Evolutionary conservation across 2,797 vertebrate species (phyloP), one percentile per base, ranked within the genome.

Genomic region (Megalops cyprinoides): DNA sequence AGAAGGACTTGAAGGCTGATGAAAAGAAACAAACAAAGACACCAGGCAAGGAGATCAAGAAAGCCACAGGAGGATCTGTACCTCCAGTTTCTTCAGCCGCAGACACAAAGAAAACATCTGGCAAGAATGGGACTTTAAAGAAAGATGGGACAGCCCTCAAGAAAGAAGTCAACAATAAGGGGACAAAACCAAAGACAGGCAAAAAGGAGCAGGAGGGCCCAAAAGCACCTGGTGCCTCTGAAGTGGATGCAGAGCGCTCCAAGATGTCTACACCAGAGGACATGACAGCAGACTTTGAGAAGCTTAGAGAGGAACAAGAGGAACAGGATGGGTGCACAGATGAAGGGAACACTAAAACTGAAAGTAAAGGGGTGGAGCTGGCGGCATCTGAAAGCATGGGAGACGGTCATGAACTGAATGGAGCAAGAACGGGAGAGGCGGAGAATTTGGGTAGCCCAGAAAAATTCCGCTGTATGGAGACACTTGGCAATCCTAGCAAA

Each of bases 221-320:
- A 48, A 92, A 85, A 60, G 14, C 55, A 1, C 88, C 86, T 20
- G n/a, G 39, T 34, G 60, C 73, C 39, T 51, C 67, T 14, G 90
- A 83, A 0, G 90, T 89, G 0, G 58, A 78, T 0, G 84, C 80
- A 0, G 87, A 91, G 73, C 85, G 85, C 78, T 96, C 95, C 48
- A 94, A 93, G 37, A 89, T 89, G 53, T 92, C 92, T 0, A 95
- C 94, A 46, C 94, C 95, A 0, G 93, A 94, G 82, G 90, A 92
- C 58, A 82, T 88, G 87, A 82, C 79, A 0, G 84, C 46, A 0
- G 91, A 93, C 42, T 87, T 90, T 0, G 89, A 92, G 78, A 87
- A 86, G 76, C 84, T 93, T 44, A 48, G 79, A 53, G 7, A 86
- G 48, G 23, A 86, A 73, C 86, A 89, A 5, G 31, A 67, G 42